Evolutionary conservation across 2,113 vertebrate genomes (phyloP).

Genomic region (Bubalus kerabau): DNA sequence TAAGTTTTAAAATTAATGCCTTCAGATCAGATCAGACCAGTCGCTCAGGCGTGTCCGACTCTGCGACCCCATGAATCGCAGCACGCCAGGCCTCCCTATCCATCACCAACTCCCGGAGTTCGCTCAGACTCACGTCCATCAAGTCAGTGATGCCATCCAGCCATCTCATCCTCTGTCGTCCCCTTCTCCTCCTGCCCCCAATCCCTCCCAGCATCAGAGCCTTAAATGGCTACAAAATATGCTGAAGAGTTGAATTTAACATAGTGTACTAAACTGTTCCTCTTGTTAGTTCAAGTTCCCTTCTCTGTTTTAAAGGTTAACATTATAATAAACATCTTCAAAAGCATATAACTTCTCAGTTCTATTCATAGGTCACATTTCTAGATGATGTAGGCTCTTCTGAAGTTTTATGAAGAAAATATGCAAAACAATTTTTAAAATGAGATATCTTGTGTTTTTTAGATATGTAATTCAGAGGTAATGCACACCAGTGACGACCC

Average conservation of each 20-base stretch:
- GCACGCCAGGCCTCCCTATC: too few species aligned
- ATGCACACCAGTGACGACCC: not conserved
- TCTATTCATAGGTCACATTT: not conserved
- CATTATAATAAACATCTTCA: not conserved
- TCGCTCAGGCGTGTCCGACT: too few species aligned
- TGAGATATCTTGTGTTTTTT: not conserved
- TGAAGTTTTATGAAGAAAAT: not conserved
- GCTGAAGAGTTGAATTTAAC: not conserved
- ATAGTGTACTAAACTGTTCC: not conserved
- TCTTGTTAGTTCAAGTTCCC: not conserved
- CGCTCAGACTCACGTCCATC: too few species aligned
- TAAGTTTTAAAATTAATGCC: not conserved
- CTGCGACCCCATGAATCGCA: too few species aligned
- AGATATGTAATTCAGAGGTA: not conserved
- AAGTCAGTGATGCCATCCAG: too few species aligned
- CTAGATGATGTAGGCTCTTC: not conserved
- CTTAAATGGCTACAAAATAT: not conserved
- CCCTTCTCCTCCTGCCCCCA: too few species aligned
- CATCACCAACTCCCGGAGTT: too few species aligned
- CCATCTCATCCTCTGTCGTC: too few species aligned
- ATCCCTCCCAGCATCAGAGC: not conserved
- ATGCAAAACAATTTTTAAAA: not conserved
- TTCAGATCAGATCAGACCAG: too few species aligned
- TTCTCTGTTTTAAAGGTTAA: conserved; percentile 37
- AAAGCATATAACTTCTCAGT: not conserved